Evolutionary conservation across 1,140 invertebrate species (phyloP).

Genomic region (Bombus sibiricus): DNA sequence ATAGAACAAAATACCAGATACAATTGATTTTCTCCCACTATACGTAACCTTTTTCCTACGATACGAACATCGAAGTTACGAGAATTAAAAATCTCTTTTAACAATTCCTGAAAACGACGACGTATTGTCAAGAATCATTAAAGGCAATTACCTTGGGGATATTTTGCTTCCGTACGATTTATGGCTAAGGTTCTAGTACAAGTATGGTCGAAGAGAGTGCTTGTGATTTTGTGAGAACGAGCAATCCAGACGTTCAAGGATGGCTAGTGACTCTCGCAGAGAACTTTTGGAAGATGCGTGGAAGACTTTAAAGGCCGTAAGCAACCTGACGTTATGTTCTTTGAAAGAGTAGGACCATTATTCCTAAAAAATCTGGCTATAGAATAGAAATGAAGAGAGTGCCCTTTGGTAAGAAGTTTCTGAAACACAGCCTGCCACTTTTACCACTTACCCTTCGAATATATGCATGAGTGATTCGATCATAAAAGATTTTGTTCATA

Average conservation of each 20-base stretch:
- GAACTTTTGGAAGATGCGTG: background rate
- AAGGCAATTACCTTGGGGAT: background rate
- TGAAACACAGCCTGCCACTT: background rate
- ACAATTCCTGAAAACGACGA: too few species aligned
- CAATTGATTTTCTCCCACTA: too few species aligned
- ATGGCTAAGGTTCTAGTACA: too few species aligned
- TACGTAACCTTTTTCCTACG: too few species aligned
- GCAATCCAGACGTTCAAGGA: background rate
- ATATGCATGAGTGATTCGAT: too few species aligned
- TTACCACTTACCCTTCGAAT: background rate
- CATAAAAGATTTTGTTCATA: too few species aligned
- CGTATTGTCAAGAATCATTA: too few species aligned
- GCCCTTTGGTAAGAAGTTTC: background rate
- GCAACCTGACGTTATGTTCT: background rate
- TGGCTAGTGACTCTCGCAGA: background rate
- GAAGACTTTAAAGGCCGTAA: background rate
- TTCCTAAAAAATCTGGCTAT: background rate
- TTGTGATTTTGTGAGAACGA: background rate
- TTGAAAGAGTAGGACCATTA: background rate
- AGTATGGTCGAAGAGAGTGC: background rate
- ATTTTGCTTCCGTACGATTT: background rate
- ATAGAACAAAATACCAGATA: too few species aligned
- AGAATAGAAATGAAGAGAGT: background rate
- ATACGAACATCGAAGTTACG: background rate
- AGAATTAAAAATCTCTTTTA: background rate